phyloP scores from a whole-genome alignment of 2,797 vertebrate species.

The Aotus griseimembra region DNA sequence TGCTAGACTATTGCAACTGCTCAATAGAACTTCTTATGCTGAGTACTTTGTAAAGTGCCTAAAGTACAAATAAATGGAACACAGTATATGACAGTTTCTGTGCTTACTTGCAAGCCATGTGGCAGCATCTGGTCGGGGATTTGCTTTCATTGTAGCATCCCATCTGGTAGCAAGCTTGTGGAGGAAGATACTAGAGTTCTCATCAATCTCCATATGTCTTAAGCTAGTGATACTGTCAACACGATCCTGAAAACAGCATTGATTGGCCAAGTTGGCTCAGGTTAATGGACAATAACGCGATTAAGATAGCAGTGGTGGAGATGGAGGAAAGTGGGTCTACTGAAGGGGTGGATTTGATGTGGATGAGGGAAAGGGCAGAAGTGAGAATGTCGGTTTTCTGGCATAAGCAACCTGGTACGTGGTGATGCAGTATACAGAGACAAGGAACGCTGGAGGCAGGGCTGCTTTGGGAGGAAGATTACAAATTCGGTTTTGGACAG shows the following conservation, averaged over 20 bases:
- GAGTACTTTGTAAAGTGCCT: neutral
- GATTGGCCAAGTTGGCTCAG: neutral
- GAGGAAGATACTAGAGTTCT: neutral
- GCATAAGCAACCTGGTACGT: neutral
- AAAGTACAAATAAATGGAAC: neutral
- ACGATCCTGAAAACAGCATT: neutral
- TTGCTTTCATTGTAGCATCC: neutral
- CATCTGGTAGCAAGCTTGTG: neutral
- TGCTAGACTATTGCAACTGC: neutral
- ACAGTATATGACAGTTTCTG: neutral
- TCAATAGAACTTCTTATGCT: neutral
- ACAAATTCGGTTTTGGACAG: neutral
- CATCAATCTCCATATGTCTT: neutral
- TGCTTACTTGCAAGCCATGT: neutral
- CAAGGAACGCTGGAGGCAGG: no score
- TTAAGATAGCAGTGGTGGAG: neutral
- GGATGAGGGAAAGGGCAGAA: neutral
- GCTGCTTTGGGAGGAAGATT: neutral
- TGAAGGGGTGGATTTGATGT: no score
- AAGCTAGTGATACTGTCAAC: neutral
- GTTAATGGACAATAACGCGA: neutral
- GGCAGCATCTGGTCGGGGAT: neutral
- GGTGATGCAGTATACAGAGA: neutral
- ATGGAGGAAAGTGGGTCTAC: neutral
- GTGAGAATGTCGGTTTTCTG: neutral